Evolutionary conservation across 2,113 vertebrate genomes (phyloP).

Genomic region (Ammodytes marinus): DNA sequence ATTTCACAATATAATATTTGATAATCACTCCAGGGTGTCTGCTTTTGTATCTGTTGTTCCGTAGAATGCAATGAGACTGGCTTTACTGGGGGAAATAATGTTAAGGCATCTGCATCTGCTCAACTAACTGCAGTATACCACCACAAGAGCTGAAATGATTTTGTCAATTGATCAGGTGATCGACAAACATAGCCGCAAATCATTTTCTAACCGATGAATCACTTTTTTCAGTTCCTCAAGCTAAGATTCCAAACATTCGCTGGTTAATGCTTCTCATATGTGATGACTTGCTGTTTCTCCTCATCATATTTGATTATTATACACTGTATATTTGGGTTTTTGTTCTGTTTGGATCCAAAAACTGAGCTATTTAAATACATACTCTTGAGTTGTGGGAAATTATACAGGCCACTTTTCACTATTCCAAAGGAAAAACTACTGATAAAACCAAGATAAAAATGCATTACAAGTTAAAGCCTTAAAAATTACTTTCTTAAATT

Average conservation of each 20-base stretch:
- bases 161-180: not conserved
- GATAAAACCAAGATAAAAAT: too few relatives aligned
- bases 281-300: not conserved
- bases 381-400: not conserved
- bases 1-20: constrained; percentile 13
- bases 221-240: not conserved
- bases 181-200: not conserved
- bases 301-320: not conserved
- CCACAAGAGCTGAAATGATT: not conserved
- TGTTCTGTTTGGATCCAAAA: not conserved
- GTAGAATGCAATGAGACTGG: constrained; percentile 16
- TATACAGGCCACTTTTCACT: not conserved
- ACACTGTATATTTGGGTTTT: not conserved
- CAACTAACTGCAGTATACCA: too few relatives aligned
- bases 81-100: constrained; percentile 12
- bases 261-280: not conserved
- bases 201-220: not conserved
- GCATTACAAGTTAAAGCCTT: too few relatives aligned
- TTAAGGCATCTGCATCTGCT: not conserved
- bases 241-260: not conserved
- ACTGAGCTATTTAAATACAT: not conserved
- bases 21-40: constrained; percentile 38
- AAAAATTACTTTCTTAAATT: not conserved
- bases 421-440: not conserved
- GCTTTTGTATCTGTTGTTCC: constrained; percentile 31